Evolutionary conservation across 2,113 vertebrate species (phyloP).

Genomic region (Diglossa brunneiventris): DNA sequence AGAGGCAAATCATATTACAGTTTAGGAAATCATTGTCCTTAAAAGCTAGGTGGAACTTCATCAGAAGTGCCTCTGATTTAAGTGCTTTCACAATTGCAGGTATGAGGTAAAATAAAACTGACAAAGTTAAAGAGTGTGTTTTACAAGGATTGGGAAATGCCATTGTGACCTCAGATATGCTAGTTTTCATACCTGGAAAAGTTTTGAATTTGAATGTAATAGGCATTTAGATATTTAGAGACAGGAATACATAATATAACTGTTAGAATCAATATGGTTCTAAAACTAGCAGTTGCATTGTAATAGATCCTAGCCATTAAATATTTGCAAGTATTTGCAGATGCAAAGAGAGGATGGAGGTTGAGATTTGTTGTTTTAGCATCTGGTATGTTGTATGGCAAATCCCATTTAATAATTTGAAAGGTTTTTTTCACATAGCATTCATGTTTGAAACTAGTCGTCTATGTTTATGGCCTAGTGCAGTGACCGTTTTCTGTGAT

Average conservation of each 20-base stretch:
- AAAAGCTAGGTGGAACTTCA: neutral
- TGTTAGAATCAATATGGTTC: neutral
- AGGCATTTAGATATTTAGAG: neutral
- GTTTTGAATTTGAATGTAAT: neutral
- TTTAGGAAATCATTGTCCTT: neutral
- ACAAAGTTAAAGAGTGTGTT: neutral
- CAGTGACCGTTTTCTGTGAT: neutral
- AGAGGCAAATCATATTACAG: neutral
- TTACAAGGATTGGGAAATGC: neutral
- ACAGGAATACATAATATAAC: neutral
- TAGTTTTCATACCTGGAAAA: neutral
- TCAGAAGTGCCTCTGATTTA: neutral
- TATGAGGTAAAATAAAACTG: neutral
- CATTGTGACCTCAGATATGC: neutral
- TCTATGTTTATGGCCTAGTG: neutral
- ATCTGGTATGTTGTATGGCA: neutral
- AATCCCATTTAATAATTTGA: neutral
- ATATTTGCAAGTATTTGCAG: neutral
- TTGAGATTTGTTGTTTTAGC: neutral
- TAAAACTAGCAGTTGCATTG: neutral
- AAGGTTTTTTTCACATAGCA: neutral
- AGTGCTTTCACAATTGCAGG: neutral
- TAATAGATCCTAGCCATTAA: neutral
- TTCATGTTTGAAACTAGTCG: neutral
- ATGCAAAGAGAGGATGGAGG: neutral